Conservation (phyloP, 2,113 vertebrate species). For the Paramormyrops kingsleyae region DNA sequence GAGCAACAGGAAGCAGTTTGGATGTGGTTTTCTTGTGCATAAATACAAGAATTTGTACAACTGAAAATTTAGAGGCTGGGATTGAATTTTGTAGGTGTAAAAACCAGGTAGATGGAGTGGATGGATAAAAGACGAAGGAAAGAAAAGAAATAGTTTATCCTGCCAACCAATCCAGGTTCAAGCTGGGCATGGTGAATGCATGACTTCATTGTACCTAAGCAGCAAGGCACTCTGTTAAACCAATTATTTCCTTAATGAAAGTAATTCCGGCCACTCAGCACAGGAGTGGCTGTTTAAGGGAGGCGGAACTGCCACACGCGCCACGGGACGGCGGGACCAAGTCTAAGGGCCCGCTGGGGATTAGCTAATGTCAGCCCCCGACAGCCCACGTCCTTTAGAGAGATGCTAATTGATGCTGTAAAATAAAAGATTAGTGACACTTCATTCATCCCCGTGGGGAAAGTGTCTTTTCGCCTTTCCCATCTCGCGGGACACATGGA, state of each 20-base stretch:
- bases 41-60: background rate
- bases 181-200: background rate
- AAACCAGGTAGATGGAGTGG: background rate
- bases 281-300: background rate
- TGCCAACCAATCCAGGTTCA: background rate
- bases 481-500: background rate
- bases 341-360: background rate
- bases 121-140: background rate
- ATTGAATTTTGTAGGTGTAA: background rate
- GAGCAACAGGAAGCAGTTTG: background rate
- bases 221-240: background rate
- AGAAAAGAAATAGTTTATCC: background rate
- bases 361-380: background rate
- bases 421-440: background rate
- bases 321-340: background rate
- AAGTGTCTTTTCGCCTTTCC: background rate
- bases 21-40: background rate
- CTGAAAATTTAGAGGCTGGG: background rate
- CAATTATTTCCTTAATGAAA: slow-evolving; percentile 4
- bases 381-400: background rate
- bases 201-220: background rate
- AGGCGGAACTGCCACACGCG: background rate
- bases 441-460: background rate
- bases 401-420: background rate
- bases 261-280: background rate